A percentile compares a stretch with the other conserved stretches of the same genome.
Conservation (phyloP, 2,113 vertebrate genomes). For the Thermophis baileyi region DNA sequence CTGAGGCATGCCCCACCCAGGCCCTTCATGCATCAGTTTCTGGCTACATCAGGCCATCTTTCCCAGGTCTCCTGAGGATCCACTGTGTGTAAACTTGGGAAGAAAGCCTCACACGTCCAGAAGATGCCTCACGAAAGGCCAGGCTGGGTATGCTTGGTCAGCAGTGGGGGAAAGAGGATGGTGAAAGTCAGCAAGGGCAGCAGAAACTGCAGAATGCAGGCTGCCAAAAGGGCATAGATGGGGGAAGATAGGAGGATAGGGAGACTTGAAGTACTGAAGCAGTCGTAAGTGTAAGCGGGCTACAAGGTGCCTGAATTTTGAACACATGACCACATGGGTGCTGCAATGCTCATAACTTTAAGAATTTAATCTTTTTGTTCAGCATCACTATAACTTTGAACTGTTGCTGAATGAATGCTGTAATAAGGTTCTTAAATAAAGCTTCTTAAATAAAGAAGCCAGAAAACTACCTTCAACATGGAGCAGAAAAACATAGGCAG, state of each 20-base stretch:
- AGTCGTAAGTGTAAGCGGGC: neutral
- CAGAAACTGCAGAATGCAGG: neutral
- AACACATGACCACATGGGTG: neutral
- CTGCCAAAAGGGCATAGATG: neutral
- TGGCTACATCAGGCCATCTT: neutral
- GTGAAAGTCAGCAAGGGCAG: neutral
- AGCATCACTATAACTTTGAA: neutral
- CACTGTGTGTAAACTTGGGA: neutral
- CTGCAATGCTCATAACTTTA: neutral
- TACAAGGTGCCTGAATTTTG: neutral
- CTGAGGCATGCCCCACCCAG: neutral
- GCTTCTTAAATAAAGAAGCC: neutral
- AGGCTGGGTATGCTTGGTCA: neutral
- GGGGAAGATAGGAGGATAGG: neutral
- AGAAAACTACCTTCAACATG: neutral
- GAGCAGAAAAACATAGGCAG: neutral
- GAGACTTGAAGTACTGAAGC: neutral
- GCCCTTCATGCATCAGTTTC: neutral
- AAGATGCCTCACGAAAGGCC: neutral
- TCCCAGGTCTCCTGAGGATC: neutral
- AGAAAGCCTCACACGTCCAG: neutral
- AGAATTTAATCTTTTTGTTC: neutral
- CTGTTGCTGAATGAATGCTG: neutral
- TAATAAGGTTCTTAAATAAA: neutral
- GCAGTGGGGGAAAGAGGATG: neutral